phyloP scores from a whole-genome alignment of 2,113 vertebrate genomes.

The Aegypius monachus region DNA sequence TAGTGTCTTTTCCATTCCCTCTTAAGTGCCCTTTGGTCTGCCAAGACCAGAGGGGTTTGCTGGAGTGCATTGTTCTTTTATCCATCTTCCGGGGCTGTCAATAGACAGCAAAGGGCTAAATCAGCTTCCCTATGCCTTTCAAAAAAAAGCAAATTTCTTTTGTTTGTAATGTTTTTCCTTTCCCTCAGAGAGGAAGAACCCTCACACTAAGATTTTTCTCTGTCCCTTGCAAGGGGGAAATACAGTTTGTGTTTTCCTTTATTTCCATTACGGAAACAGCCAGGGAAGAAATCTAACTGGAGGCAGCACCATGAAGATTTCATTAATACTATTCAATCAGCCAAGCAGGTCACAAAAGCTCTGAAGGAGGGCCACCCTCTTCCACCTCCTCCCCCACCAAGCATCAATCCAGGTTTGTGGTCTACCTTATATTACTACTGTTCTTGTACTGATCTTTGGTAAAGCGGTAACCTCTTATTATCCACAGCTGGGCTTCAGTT shows the following conservation, averaged over 20 bases:
- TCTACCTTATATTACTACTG: background rate
- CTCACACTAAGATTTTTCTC: background rate
- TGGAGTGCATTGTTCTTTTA: background rate
- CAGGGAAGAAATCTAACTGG: constrained; percentile 63
- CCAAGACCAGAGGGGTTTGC: background rate
- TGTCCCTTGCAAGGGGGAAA: background rate
- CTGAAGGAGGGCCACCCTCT: constrained; percentile 53
- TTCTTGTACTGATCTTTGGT: background rate
- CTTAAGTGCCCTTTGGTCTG: background rate
- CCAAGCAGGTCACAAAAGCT: constrained; percentile 37
- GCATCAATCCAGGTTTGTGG: constrained; percentile 55
- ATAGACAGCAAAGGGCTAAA: background rate
- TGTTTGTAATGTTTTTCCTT: background rate
- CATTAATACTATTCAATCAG: constrained; percentile 39
- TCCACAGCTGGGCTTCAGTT: background rate
- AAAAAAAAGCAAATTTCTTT: background rate
- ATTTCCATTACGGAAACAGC: constrained; percentile 28
- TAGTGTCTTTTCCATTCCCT: background rate
- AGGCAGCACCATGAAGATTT: constrained; percentile 67
- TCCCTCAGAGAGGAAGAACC: background rate
- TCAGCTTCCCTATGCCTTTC: background rate
- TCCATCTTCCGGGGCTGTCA: background rate
- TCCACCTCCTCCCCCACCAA: constrained; percentile 31
- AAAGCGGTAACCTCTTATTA: background rate
- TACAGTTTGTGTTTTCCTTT: background rate